phyloP scores from a whole-genome alignment of 2,888 invertebrate genomes.

The Lypha dubia region DNA sequence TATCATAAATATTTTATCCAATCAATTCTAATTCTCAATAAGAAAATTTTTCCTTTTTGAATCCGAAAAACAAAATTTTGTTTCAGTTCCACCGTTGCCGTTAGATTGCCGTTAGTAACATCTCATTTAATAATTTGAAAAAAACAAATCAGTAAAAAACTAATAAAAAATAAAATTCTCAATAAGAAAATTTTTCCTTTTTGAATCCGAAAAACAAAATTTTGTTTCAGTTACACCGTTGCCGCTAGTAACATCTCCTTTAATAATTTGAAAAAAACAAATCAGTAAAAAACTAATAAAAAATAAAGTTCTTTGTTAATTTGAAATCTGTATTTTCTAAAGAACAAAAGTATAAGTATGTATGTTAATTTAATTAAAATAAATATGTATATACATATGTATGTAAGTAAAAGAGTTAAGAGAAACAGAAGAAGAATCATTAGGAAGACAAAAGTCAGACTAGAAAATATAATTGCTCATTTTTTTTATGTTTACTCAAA shows the following conservation, averaged over 20 bases:
- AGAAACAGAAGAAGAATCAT: conserved; percentile 63
- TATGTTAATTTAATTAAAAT: conserved; percentile 17
- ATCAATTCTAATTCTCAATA: conserved; percentile 14
- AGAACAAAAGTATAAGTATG: conserved; percentile 12
- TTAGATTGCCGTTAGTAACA: too few species aligned
- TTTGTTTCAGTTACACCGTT: too few species aligned
- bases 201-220: too few species aligned
- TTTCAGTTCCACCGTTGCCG: too few species aligned
- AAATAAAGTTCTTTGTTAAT: not conserved
- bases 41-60: not conserved
- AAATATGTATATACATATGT: too few species aligned
- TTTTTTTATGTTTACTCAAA: conserved; percentile 42
- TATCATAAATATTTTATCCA: not conserved
- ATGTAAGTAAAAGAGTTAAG: conserved; percentile 46
- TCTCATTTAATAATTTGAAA: too few species aligned
- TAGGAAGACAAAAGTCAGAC: conserved; percentile 67
- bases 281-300: not conserved
- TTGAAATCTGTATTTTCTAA: conserved; percentile 28
- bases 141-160: too few species aligned
- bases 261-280: not conserved
- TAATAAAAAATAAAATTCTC: too few species aligned
- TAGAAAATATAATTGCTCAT: conserved; percentile 58
- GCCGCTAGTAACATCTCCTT: not conserved
- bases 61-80: too few species aligned
- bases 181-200: not conserved